These are phyloP conservation scores for Corythaixoides concolor DNA, from an alignment of 2,113 vertebrate species.

Conservation along the genomic window DNA sequence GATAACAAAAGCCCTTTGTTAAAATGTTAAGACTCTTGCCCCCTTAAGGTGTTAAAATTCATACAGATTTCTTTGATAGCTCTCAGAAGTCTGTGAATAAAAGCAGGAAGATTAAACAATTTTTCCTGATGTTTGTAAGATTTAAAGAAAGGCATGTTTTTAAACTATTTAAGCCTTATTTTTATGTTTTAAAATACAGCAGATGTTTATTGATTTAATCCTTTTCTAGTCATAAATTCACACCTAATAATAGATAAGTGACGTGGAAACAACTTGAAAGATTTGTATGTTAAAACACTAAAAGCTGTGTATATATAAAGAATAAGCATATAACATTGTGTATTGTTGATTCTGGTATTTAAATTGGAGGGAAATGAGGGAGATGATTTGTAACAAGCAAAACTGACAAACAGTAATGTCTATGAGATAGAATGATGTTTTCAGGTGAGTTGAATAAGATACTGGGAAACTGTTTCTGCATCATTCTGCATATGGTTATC, in stretches of 20 bases:
- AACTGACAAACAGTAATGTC: background rate
- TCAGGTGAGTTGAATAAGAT: background rate
- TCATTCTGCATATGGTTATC: background rate
- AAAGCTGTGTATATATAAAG: background rate
- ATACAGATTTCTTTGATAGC: background rate
- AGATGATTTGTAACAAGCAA: background rate
- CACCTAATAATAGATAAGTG: background rate
- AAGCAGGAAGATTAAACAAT: background rate
- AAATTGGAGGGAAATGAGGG: background rate
- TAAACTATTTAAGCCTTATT: background rate
- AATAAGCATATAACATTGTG: background rate
- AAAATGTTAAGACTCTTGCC: conserved; percentile 35
- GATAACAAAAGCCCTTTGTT: conserved; percentile 45
- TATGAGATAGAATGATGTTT: background rate
- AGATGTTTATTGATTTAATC: background rate
- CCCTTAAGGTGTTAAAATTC: conserved; percentile 45
- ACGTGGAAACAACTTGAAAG: background rate
- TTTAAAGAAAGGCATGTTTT: background rate
- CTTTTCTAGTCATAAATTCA: background rate
- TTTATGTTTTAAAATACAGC: background rate
- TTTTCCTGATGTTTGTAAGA: background rate
- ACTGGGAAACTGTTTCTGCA: conserved; percentile 32
- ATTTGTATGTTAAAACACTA: background rate
- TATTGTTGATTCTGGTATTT: background rate
- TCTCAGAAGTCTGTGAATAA: background rate